These are phyloP conservation scores for Anoncus sp. DNA, from an alignment of 2,888 invertebrate species.

Conservation along the genomic window DNA sequence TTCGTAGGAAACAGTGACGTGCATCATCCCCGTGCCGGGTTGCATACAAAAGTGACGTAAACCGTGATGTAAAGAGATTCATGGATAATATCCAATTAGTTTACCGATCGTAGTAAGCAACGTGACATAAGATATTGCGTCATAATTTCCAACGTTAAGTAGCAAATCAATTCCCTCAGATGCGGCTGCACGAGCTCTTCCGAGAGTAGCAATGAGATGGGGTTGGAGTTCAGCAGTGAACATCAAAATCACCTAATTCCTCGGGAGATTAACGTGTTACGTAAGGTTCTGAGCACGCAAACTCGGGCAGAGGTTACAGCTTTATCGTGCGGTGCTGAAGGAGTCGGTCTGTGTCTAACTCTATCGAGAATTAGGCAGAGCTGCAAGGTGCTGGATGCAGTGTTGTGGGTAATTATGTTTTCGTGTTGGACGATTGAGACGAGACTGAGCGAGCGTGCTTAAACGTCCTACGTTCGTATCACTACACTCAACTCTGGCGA, in stretches of 20 bases:
- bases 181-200: conserved; percentile 25
- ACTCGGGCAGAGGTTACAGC: not conserved
- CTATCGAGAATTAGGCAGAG: conserved; percentile 43
- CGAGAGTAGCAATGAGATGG: not conserved
- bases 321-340: not conserved
- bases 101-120: conserved; percentile 12
- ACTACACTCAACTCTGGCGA: not conserved
- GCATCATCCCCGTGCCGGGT: too few species aligned
- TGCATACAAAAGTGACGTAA: too few species aligned
- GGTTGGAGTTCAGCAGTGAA: conserved; percentile 5
- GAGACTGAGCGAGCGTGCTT: not conserved
- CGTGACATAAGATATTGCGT: conserved; percentile 20
- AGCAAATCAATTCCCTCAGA: conserved; percentile 16
- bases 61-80: not conserved
- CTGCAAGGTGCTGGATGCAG: conserved; percentile 32
- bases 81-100: conserved; percentile 30
- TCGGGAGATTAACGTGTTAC: conserved; percentile 29
- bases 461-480: conserved; percentile 13
- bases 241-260: conserved; percentile 51
- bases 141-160: conserved; percentile 27
- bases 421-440: conserved; percentile 30
- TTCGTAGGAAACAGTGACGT: too few species aligned
- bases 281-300: conserved; percentile 25
- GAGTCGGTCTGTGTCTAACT: conserved; percentile 28
- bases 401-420: conserved; percentile 39